These are phyloP conservation scores for Catharus ustulatus DNA, from an alignment of 2,797 vertebrate genomes.

Conservation along the genomic window DNA sequence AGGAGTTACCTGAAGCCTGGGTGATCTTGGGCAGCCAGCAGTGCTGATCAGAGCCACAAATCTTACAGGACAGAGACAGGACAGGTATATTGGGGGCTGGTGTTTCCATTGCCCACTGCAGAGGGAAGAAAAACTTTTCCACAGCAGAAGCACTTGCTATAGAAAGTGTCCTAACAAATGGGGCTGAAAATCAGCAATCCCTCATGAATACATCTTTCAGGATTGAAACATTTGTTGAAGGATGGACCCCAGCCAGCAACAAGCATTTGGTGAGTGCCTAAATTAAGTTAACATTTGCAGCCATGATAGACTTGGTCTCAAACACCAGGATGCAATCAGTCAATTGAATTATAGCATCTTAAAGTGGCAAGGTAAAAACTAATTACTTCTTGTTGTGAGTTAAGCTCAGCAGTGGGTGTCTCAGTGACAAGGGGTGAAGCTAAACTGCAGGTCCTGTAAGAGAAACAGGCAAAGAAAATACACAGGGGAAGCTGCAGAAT, in stretches of 20 bases:
- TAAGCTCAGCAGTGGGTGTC: background rate
- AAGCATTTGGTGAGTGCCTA: slow-evolving; percentile 54
- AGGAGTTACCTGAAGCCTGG: background rate
- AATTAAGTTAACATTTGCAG: slow-evolving; percentile 59
- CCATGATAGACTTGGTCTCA: slow-evolving; percentile 60
- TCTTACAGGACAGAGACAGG: background rate
- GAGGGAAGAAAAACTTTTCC: background rate
- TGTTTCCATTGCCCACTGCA: background rate
- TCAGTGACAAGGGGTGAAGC: background rate
- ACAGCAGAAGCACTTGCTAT: background rate
- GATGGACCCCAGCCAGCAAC: slow-evolving; percentile 48
- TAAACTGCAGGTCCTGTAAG: background rate
- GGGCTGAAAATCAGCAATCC: slow-evolving; percentile 46
- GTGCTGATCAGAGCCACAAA: background rate
- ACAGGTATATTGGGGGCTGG: rapidly evolving
- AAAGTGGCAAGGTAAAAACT: slow-evolving; percentile 40
- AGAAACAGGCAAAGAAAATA: background rate
- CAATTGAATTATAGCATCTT: slow-evolving; percentile 29
- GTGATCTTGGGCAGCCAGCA: background rate
- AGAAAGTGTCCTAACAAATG: background rate
- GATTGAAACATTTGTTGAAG: slow-evolving; percentile 48
- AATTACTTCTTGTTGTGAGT: slow-evolving; percentile 3
- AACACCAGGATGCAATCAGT: slow-evolving; percentile 46
- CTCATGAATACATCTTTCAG: slow-evolving; percentile 22
- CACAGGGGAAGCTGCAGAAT: background rate